Evolutionary conservation across 2,113 vertebrate genomes (phyloP).

Genomic region (Calidris pygmaea): DNA sequence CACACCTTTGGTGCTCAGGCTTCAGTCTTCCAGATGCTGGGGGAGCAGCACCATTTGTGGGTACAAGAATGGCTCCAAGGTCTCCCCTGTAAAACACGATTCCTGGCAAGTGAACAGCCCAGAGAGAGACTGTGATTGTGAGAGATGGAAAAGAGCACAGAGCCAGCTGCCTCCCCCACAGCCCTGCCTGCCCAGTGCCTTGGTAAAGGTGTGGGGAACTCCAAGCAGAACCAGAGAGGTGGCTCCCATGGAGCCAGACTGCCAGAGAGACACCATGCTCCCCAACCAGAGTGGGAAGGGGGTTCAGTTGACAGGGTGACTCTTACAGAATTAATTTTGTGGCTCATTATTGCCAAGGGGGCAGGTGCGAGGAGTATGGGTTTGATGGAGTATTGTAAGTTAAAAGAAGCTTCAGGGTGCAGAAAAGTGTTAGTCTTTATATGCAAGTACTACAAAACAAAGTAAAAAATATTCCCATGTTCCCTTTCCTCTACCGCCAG

Average conservation of each 20-base stretch:
- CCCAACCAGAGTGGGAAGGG: neutral
- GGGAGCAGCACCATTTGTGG: neutral
- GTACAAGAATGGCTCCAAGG: neutral
- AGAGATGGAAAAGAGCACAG: neutral
- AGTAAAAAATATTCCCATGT: neutral
- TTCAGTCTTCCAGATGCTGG: neutral
- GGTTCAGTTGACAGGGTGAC: neutral
- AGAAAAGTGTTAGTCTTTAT: neutral
- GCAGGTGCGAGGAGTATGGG: neutral
- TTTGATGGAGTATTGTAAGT: neutral
- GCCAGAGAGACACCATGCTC: neutral
- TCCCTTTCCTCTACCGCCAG: neutral
- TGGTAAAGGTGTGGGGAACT: fast-evolving
- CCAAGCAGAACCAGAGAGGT: neutral
- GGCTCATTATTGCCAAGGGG: fast-evolving
- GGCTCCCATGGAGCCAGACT: neutral
- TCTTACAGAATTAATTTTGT: neutral
- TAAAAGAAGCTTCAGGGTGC: neutral
- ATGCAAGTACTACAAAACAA: neutral
- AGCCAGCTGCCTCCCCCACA: fast-evolving
- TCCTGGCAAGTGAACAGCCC: neutral
- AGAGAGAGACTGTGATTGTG: neutral
- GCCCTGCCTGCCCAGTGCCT: fast-evolving
- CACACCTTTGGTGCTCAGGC: neutral
- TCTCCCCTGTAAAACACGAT: neutral